These are phyloP conservation scores for Halcyon leucocephala DNA, from an alignment of 2,797 vertebrate species.

Conservation along the genomic window DNA sequence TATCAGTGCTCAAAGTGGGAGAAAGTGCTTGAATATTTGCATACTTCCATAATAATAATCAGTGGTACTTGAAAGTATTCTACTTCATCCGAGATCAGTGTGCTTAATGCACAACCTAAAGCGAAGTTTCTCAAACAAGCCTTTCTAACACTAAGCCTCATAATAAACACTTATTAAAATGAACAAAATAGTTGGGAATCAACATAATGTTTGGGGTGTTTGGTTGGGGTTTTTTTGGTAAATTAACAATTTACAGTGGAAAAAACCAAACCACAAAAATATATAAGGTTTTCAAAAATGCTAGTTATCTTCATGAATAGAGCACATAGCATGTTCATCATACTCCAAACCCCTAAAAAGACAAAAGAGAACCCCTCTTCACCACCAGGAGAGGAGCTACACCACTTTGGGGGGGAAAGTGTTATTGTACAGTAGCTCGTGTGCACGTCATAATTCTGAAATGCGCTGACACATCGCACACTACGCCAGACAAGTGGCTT, in stretches of 20 bases:
- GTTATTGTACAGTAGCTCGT: neutral
- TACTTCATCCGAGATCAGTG: neutral
- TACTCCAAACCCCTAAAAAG: fast-evolving
- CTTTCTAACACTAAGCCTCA: neutral
- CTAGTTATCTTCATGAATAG: neutral
- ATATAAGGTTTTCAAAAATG: neutral
- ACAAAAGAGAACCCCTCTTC: neutral
- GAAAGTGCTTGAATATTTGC: neutral
- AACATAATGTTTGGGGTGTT: neutral
- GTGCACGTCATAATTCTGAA: neutral
- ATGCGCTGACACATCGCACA: neutral
- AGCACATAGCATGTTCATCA: neutral
- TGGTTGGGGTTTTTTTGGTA: neutral
- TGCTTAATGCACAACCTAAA: neutral
- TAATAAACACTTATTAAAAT: neutral
- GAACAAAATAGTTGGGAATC: neutral
- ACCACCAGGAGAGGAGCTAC: neutral
- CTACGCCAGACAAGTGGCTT: neutral
- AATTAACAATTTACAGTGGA: neutral
- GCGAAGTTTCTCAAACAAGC: neutral
- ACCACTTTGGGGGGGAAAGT: neutral
- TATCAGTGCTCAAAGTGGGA: neutral
- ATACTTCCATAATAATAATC: neutral
- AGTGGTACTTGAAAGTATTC: neutral
- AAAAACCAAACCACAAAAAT: neutral